A percentile compares a stretch with the other conserved stretches of the same genome.
phyloP scores from a whole-genome alignment of 2,797 vertebrate species.

The Carduelis carduelis region DNA sequence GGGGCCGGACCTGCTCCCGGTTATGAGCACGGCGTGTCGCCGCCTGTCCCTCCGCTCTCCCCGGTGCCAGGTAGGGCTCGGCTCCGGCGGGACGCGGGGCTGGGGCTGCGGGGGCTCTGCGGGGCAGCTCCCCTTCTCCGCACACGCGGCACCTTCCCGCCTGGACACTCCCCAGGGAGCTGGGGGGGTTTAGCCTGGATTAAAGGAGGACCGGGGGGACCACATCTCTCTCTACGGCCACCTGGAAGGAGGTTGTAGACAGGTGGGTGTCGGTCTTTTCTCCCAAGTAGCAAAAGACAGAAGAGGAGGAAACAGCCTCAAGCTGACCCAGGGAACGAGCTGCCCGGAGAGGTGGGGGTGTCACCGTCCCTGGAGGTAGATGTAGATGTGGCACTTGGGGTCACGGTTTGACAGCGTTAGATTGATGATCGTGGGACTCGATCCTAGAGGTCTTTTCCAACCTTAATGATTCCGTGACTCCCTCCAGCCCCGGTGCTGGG shows the following conservation, averaged over 20 bases:
- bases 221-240: not conserved
- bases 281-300: not conserved
- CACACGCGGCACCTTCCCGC: not conserved
- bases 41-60: not conserved
- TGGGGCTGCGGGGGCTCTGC: not conserved
- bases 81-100: not conserved
- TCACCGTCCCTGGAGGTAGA: not conserved
- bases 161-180: not conserved
- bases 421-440: not conserved
- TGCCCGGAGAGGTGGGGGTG: not conserved
- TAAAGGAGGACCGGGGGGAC: not conserved
- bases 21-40: not conserved
- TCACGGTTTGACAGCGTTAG: not conserved
- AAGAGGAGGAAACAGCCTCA: not conserved
- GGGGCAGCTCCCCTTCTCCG: not conserved
- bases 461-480: accelerated
- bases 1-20: not conserved
- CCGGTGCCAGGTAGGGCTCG: not conserved
- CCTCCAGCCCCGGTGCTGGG: not conserved
- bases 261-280: not conserved
- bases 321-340: not conserved
- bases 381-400: not conserved
- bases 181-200: not conserved
- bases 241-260: not conserved
- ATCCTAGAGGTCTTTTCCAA: not conserved